Evolutionary conservation across 2,113 vertebrate genomes (phyloP).

Genomic region (Isurus oxyrinchus): DNA sequence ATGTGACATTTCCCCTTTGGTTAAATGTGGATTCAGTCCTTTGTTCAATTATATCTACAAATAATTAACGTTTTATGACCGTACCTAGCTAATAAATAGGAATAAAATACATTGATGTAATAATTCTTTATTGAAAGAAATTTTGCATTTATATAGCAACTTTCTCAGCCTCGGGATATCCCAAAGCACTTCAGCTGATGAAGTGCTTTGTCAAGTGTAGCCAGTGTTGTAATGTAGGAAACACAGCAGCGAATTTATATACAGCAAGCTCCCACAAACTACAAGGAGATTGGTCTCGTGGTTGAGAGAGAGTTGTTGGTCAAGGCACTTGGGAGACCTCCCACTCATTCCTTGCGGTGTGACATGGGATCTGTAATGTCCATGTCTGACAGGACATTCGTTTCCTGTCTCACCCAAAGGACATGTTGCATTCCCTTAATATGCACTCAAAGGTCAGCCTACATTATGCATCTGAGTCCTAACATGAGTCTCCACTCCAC

Average conservation of each 20-base stretch:
- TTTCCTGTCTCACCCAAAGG: background rate
- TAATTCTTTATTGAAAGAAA: background rate
- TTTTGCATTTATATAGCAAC: background rate
- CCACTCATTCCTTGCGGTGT: background rate
- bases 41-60: background rate
- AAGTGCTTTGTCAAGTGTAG: background rate
- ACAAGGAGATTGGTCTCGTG: background rate
- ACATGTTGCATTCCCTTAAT: background rate
- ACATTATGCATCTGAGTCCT: background rate
- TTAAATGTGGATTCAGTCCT: background rate
- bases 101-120: background rate
- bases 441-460: background rate
- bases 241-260: background rate
- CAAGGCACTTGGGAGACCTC: background rate
- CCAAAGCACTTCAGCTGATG: background rate
- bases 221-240: background rate
- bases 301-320: background rate
- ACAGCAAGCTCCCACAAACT: background rate
- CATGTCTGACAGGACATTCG: background rate
- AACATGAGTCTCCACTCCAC: background rate
- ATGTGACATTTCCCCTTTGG: background rate
- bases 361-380: background rate
- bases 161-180: background rate
- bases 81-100: background rate
- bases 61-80: background rate